Conservation (phyloP, 2,797 vertebrate species). For the Anguilla pacifica region DNA sequence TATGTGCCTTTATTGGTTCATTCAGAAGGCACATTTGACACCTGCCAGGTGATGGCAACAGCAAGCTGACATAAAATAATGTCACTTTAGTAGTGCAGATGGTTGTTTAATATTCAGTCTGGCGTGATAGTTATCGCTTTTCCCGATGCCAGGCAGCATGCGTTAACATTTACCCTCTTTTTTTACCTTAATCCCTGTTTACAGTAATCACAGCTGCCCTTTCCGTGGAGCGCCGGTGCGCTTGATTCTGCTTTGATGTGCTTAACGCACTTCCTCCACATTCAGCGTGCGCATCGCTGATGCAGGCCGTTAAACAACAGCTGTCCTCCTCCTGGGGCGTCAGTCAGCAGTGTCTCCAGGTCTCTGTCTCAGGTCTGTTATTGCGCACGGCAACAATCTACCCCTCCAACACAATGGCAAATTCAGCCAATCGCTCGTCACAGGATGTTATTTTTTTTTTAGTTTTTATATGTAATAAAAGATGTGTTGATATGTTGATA, state of each 20-base stretch:
- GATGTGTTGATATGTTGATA: neutral
- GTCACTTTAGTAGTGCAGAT: neutral
- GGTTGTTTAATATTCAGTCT: neutral
- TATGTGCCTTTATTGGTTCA: neutral
- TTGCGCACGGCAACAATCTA: neutral
- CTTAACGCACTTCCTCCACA: neutral
- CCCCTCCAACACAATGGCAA: neutral
- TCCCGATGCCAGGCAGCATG: neutral
- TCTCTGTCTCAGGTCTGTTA: neutral
- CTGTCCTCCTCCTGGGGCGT: neutral
- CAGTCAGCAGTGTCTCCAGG: neutral
- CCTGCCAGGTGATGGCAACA: neutral
- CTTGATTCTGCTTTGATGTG: neutral
- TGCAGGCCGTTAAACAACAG: neutral
- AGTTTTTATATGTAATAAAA: neutral
- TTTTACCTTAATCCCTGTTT: neutral
- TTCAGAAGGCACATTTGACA: neutral
- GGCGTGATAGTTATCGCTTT: neutral
- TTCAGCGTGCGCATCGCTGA: neutral
- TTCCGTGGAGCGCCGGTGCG: neutral
- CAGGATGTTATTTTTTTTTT: neutral
- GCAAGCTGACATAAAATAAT: neutral
- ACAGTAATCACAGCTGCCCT: neutral
- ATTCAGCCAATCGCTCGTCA: neutral
- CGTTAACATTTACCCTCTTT: neutral